Evolutionary conservation across 2,888 invertebrate genomes (phyloP), one percentile per base, ranked within the genome.

Genomic region (Scelioninae gen. 2): DNA sequence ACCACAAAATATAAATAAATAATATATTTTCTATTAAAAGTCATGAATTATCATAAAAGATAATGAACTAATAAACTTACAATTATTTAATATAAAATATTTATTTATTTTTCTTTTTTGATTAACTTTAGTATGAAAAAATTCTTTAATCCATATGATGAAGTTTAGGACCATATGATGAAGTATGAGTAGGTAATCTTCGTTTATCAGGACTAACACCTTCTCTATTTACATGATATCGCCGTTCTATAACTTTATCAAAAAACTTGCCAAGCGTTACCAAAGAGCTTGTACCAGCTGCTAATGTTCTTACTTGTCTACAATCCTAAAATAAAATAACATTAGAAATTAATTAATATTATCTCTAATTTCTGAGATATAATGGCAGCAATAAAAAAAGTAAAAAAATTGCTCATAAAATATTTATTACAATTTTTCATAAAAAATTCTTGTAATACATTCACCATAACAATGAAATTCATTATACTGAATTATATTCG

Each of bases 181-280:
- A 87, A 2, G 87, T 78, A 50, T 83, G 84, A 7, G 87, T 86
- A 22, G 87, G 87, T 1, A 88, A 84, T 78, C 85, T 83, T 31
- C 89, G 85, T 78, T 89, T 89, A 74, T 90, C 90, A 3, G 89
- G 88, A 78, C 89, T 89, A 15, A 86, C 85, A 46, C 88, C 87
- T 74, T 87, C 87, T 65, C 82, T 82, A 1, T 87, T 87, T 2
- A 80, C 78, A 80, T 90, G 89, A 81, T 90, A 90, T 6, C 90
- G 86, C 77, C 88, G 87, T 80, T 91, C 90, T 71, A 91, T 91
- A 9, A 93, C 91, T 86, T 95, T 95, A 87, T 98, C 98, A 86
- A 97, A 97, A 88, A 98, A 98, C 82, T 96, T 90, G 1, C 95
- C 93, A 22, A 98, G 87, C 86, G 97, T 97, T 0, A 98, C 96